A percentile compares a stretch with the other conserved stretches of the same genome.
These are phyloP conservation scores for Ophonus ardosiacus DNA, from an alignment of 2,888 invertebrate genomes.

Conservation along the genomic window DNA sequence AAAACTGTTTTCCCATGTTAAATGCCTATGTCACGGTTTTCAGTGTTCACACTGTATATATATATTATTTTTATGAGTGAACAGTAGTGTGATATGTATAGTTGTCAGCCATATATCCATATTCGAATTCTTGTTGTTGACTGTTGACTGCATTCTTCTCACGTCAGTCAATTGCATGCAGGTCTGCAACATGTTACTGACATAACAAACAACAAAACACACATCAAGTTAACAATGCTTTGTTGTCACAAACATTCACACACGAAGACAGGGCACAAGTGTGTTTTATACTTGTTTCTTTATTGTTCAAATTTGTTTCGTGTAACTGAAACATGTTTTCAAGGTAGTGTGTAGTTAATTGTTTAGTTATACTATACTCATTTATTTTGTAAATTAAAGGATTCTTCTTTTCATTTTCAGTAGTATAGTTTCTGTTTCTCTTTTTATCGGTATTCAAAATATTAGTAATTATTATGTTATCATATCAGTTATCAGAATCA, in stretches of 20 bases:
- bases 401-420: too few species aligned
- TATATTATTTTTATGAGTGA: too few species aligned
- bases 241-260: background rate
- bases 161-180: slow-evolving; percentile 13
- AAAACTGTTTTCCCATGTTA: too few species aligned
- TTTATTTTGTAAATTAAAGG: background rate
- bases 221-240: background rate
- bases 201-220: slow-evolving; percentile 18
- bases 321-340: background rate
- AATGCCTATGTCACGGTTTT: too few species aligned
- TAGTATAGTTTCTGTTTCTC: too few species aligned
- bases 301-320: background rate
- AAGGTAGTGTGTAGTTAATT: background rate
- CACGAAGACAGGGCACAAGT: background rate
- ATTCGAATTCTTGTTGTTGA: background rate
- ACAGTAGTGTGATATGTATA: too few species aligned
- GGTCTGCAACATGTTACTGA: background rate
- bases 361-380: background rate
- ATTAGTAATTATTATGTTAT: too few species aligned
- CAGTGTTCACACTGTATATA: too few species aligned
- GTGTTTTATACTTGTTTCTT: background rate
- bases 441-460: too few species aligned
- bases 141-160: background rate
- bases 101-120: background rate
- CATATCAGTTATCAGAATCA: too few species aligned